Evolutionary conservation across 2,888 invertebrate genomes (phyloP).

Genomic region (Limnephilus marmoratus): DNA sequence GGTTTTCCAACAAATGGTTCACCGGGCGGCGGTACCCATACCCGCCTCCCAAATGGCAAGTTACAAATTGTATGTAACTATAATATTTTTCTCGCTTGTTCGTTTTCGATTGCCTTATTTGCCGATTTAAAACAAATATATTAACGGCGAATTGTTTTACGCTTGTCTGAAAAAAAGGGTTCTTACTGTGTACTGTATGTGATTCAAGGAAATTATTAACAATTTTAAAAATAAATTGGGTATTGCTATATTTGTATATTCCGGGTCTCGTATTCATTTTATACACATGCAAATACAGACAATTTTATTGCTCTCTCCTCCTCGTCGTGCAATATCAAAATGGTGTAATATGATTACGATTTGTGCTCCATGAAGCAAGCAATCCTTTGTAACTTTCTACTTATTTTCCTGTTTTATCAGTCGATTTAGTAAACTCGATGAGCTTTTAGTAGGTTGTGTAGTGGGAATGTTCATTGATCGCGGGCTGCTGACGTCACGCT

Average conservation of each 20-base stretch:
- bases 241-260: neutral
- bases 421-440: constrained; percentile 13
- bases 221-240: neutral
- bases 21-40: too few relatives aligned
- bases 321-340: neutral
- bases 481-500: constrained; percentile 60
- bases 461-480: constrained; percentile 63
- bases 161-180: neutral
- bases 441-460: constrained; percentile 37
- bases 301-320: neutral
- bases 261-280: neutral
- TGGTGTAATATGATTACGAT: neutral
- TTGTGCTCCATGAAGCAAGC: neutral
- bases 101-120: neutral
- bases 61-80: neutral
- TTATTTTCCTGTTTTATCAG: neutral
- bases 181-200: neutral
- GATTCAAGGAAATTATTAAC: neutral
- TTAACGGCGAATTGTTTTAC: neutral
- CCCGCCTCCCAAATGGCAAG: too few relatives aligned
- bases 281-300: neutral
- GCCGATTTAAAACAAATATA: neutral
- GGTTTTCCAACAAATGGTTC: too few relatives aligned
- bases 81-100: neutral
- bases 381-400: constrained; percentile 17